Percentiles rank a stretch among this genome's conserved stretches.
phyloP scores from a whole-genome alignment of 2,797 vertebrate genomes.

The Naso thynnoides region DNA sequence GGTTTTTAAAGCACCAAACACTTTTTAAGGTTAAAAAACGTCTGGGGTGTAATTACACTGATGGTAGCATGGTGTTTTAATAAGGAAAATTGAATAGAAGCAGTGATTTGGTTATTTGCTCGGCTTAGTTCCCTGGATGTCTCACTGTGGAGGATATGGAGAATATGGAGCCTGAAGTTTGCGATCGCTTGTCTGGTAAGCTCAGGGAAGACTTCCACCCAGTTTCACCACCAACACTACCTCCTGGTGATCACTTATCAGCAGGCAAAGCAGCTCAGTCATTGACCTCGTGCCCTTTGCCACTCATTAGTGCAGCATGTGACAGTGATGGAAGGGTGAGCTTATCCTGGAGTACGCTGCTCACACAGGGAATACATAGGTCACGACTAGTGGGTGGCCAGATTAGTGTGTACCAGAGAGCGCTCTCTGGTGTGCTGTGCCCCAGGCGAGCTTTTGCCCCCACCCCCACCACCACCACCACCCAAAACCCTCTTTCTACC shows the following conservation, averaged over 20 bases:
- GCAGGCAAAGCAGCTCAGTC: constrained; percentile 90
- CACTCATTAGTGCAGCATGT: constrained; percentile 86
- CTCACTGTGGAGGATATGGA: constrained; percentile 7
- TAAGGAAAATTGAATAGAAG: constrained; percentile 33
- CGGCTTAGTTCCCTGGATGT: constrained; percentile 17
- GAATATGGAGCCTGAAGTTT: not conserved
- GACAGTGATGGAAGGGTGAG: constrained; percentile 89
- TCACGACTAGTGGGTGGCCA: constrained; percentile 82
- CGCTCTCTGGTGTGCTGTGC: constrained; percentile 67
- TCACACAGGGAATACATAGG: constrained; percentile 85
- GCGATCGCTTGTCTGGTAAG: constrained; percentile 25
- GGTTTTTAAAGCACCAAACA: constrained; percentile 53
- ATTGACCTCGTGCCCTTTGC: constrained; percentile 86
- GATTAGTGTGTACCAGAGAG: constrained; percentile 70
- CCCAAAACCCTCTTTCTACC: constrained; percentile 45
- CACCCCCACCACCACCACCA: not conserved
- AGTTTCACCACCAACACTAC: constrained; percentile 37
- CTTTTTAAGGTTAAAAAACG: constrained; percentile 53
- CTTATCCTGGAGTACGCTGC: constrained; percentile 85
- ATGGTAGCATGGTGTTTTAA: constrained; percentile 35
- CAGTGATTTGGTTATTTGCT: constrained; percentile 26
- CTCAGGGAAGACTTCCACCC: constrained; percentile 35
- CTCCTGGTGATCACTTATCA: constrained; percentile 83
- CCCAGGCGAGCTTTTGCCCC: constrained; percentile 67
- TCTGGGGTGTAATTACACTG: constrained; percentile 38